Evolutionary conservation across 2,797 vertebrate species (phyloP), one percentile per base, ranked within the genome.

Genomic region (Sciaenops ocellatus): DNA sequence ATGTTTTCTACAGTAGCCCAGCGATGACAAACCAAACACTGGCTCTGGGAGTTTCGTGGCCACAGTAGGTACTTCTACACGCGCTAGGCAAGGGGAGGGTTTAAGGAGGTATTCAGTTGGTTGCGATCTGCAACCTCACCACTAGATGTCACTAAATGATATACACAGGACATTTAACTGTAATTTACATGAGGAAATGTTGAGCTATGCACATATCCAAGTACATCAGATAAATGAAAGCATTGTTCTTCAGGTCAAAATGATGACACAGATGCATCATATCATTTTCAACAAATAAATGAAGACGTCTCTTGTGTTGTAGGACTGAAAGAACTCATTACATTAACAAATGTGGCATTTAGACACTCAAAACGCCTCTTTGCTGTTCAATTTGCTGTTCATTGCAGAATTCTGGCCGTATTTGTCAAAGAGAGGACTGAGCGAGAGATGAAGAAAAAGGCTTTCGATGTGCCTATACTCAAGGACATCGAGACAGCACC

Each of bases 401-500:
- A 56, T 69, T 79, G 84, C 82, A 87, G 79, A 89, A 88, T 87
- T 83, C 57, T 86, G 78, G 87, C 83, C 67, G 52, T 57, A 28
- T 82, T 44, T 76, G 60, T 78, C 77, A 73, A 57, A 79, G 75
- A 75, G 74, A 66, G 63, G 70, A 62, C 61, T 5, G 73, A 74
- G 80, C 20, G 72, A 46, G 71, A 80, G 79, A 9, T 64, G 82
- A 83, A 77, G 62, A 87, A 82, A 89, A 70, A 65, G 71, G 50
- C 78, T 84, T 91, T 86, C 85, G 85, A 89, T 90, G 90, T 75
- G 68, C 85, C 71, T 69, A 44, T 76, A 90, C 85, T 93, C 93
- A 94, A 94, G 93, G 93, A 93, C 92, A 87, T 87, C 50, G 62
- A 84, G 80, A 85, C 87, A 86, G 91, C 85, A 92, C 91, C 92